Base-by-base conservation (phyloP, 2,797 vertebrate genomes). In the Centroberyx gerrardi region DNA sequence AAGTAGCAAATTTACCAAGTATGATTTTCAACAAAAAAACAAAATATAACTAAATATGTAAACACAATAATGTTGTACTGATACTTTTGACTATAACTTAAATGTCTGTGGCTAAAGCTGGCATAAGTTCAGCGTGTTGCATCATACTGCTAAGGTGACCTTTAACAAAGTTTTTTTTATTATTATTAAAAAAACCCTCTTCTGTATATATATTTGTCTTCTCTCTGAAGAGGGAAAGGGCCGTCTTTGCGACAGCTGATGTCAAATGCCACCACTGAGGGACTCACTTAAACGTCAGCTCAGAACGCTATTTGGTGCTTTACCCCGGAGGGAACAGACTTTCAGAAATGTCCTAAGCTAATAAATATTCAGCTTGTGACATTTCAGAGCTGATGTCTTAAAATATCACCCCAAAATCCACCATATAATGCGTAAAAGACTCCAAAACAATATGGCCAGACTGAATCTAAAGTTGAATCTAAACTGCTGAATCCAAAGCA, bases 301-400 rank as follows among this genome's bases (percentile, higher is more conserved):
- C 72, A 44, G 5, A 36, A 84, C 83, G 82, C 29, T 73, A 58
- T 73, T 68, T 66, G 48, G 22, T 28, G 48, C 67, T 80, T 70
- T 13, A 15, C 54, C 64, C 15, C 0, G 28, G 63, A 75, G 22
- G 12, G 49, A 79, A 55, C n/a, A n/a, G 51, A 65, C 54, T 72
- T 87, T 69, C 59, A 67, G 28, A 83, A 88, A 81, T 70, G 62
- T 49, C 55, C 42, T 33, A 28, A 3, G 52, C 68, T 71, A 4
- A 86, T 87, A 72, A 73, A 85, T 83, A 84, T 84, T 85, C 68
- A 81, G 18, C 61, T 0, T 12, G 59, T 89, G 88, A 85, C 88
- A 90, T 90, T 90, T 91, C 68, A 71, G 31, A 68, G 71, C 44
- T 51, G 72, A 78, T 44, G 40, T 78, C 48, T 44, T 44, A 44